Base-by-base conservation (phyloP, 2,113 vertebrate species). In the Hiodon alosoides region DNA sequence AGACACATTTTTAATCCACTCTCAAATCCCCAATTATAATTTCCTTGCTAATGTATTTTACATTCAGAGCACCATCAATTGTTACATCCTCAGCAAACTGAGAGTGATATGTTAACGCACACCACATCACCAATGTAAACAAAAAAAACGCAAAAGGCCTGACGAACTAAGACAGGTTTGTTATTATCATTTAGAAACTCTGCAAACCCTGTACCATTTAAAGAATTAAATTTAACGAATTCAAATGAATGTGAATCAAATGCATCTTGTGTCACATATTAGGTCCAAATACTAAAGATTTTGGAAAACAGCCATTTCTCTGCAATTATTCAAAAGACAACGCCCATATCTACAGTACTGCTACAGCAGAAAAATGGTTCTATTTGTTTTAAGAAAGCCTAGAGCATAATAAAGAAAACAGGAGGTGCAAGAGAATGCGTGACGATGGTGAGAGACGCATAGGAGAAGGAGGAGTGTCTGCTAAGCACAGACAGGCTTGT, bases 161-260 rank as follows among this genome's bases (percentile, higher is more conserved):
- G 53, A 47, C 4, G 16, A 64, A 74, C 5, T 67, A 8, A 7
- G 51, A 69, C 14, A n/a, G 31, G 2, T 4, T 50, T 16, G 8
- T 46, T 58, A 31, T 67, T 31, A 62, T 46, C 58, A 4, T 10
- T 70, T 16, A 64, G 50, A 69, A 52, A 61, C 7, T 16, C 58
- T 59, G 67, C 51, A 64, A 8, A 46, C 51, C 31, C 17, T 31
- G 47, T 13, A 51, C 50, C 47, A 51, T 17, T 60, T 55, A 51
- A 69, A 16, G 57, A 76, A 70, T 47, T 11, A 50, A 55, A 52
- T 47, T 17, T 65, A 11, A 71, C 5, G 11, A 76, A 51, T 17
- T 16, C 16, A 31, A 31, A 31, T 31, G 31, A 31, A 31, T 31
- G 58, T n/a, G 53, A 71, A 62, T 60, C n/a, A 71, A 64, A 69